phyloP scores from a whole-genome alignment of 2,797 vertebrate species.

The Brachyrhaphis roseni region DNA sequence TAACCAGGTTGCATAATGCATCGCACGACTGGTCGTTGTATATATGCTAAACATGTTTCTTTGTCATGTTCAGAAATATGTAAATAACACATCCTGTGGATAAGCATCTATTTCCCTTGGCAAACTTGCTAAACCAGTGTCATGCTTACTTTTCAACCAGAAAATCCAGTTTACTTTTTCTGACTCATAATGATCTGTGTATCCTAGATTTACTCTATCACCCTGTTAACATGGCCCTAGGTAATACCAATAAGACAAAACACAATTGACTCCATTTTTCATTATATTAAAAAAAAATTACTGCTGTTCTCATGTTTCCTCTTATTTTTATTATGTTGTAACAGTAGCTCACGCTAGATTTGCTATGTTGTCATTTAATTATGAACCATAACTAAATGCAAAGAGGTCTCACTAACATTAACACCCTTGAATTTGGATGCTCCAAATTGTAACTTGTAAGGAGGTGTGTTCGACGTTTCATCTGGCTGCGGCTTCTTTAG shows the following conservation, averaged over 20 bases:
- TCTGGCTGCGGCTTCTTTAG: not conserved
- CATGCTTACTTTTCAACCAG: conserved; percentile 34
- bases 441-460: not conserved
- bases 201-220: not conserved
- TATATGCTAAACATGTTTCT: conserved; percentile 10
- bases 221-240: not conserved
- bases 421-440: not conserved
- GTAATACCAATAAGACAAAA: not conserved
- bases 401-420: not conserved
- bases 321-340: not conserved
- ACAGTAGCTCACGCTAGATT: not conserved
- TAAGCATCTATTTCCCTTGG: not conserved
- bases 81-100: conserved; percentile 14
- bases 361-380: not conserved
- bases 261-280: not conserved
- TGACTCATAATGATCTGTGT: not conserved
- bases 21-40: conserved; percentile 20
- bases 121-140: conserved; percentile 24
- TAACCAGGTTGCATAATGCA: conserved; percentile 27
- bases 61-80: conserved; percentile 5
- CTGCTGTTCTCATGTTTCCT: not conserved
- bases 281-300: not conserved
- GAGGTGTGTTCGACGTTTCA: not conserved
- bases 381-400: not conserved
- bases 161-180: not conserved